A percentile compares a stretch with the other conserved stretches of the same genome.
Conservation (phyloP, 2,888 invertebrate genomes). For the Antitype chi region DNA sequence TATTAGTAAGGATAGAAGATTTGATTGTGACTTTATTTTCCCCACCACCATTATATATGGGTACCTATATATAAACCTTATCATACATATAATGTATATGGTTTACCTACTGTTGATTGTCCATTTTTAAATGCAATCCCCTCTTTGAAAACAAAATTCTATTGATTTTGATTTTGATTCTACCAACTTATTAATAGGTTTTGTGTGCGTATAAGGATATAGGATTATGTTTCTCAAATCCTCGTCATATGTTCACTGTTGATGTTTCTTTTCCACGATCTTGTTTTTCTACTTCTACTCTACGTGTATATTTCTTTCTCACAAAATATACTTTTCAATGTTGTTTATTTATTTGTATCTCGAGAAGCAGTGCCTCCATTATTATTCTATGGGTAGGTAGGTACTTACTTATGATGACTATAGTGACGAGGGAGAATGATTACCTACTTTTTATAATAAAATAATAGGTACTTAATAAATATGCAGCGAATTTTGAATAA, state of each 20-base stretch:
- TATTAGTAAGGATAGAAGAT: too few relatives aligned
- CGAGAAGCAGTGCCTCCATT: not conserved
- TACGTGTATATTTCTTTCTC: not conserved
- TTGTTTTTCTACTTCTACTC: not conserved
- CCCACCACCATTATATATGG: not conserved
- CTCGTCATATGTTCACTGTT: not conserved
- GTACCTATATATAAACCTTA: too few relatives aligned
- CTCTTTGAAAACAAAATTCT: constrained; percentile 47
- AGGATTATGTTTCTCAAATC: not conserved
- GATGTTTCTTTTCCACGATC: not conserved
- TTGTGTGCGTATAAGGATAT: not conserved
- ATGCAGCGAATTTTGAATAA: not conserved
- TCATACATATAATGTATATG: not conserved
- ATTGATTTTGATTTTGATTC: too few relatives aligned
- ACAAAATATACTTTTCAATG: not conserved
- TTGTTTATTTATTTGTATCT: constrained; percentile 4
- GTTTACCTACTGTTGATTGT: constrained; percentile 19
- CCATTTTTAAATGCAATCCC: constrained; percentile 42
- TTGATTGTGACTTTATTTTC: not conserved
- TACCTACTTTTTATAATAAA: not conserved
- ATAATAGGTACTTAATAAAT: not conserved
- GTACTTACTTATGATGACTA: not conserved
- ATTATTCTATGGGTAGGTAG: not conserved
- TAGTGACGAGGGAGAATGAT: not conserved
- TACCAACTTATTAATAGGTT: not conserved